Conservation (phyloP, 2,113 vertebrate genomes). For the Lophura nycthemera region DNA sequence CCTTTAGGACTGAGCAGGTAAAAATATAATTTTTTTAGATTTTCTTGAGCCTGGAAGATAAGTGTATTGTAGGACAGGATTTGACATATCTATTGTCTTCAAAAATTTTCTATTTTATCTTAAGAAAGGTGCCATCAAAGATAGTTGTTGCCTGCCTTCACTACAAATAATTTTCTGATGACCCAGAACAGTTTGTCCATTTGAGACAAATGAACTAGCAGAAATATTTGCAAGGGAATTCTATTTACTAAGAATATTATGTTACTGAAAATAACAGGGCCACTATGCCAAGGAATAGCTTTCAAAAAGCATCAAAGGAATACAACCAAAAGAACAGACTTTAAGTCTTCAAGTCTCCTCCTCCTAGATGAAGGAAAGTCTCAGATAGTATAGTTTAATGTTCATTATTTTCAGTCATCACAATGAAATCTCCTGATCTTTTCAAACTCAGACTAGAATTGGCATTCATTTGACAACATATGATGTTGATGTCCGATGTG, state of each 20-base stretch:
- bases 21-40: not conserved
- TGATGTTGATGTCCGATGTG: not conserved
- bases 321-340: not conserved
- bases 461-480: not conserved
- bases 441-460: not conserved
- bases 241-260: not conserved
- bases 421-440: not conserved
- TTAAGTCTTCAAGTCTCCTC: not conserved
- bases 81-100: not conserved
- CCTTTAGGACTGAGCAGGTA: not conserved
- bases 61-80: not conserved
- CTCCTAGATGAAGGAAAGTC: not conserved
- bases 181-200: not conserved
- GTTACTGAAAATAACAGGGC: fast-evolving
- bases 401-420: not conserved
- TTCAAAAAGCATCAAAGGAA: not conserved
- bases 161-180: not conserved
- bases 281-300: not conserved
- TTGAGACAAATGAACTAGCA: not conserved
- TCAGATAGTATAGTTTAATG: not conserved
- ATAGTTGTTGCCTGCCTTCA: not conserved
- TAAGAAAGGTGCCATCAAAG: not conserved
- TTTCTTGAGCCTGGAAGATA: not conserved
- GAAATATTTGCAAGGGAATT: not conserved
- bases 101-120: not conserved